Percentiles rank a stretch among this genome's conserved stretches.
phyloP scores from a whole-genome alignment of 2,888 invertebrate genomes.

The Venustoraphidia nigricollis region DNA sequence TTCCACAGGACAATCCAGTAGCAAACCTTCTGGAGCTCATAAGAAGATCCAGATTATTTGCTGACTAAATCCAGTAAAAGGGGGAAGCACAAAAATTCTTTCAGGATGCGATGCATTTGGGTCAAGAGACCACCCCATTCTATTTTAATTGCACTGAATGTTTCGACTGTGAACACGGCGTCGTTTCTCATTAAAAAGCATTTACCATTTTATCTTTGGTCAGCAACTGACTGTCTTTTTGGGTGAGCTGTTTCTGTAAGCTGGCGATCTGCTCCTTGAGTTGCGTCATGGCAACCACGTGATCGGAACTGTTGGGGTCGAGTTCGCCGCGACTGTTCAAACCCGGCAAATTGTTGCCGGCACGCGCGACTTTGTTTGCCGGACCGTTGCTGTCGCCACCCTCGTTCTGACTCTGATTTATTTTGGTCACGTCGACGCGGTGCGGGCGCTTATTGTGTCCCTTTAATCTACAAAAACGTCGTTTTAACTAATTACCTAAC shows the following conservation, averaged over 20 bases:
- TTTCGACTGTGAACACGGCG: background rate
- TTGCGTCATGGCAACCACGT: constrained; percentile 88
- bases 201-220: constrained; percentile 80
- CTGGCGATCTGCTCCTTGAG: constrained; percentile 87
- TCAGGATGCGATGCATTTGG: too few species aligned
- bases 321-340: constrained; percentile 33
- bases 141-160: background rate
- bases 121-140: too few species aligned
- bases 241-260: constrained; percentile 70
- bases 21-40: too few species aligned
- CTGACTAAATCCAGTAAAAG: too few species aligned
- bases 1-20: too few species aligned
- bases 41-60: too few species aligned
- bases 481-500: too few species aligned
- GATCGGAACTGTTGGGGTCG: constrained; percentile 79
- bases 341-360: constrained; percentile 23
- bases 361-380: constrained; percentile 30
- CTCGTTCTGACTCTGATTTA: constrained; percentile 17
- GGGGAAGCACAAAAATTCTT: too few species aligned
- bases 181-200: constrained; percentile 7
- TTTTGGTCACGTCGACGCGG: constrained; percentile 46
- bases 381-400: constrained; percentile 30
- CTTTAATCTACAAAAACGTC: constrained; percentile 34
- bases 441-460: constrained; percentile 58
- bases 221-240: constrained; percentile 74